Percentiles rank a stretch among this genome's conserved stretches.
Evolutionary conservation across 2,113 vertebrate species (phyloP).

Genomic region (Lasiurus borealis): DNA sequence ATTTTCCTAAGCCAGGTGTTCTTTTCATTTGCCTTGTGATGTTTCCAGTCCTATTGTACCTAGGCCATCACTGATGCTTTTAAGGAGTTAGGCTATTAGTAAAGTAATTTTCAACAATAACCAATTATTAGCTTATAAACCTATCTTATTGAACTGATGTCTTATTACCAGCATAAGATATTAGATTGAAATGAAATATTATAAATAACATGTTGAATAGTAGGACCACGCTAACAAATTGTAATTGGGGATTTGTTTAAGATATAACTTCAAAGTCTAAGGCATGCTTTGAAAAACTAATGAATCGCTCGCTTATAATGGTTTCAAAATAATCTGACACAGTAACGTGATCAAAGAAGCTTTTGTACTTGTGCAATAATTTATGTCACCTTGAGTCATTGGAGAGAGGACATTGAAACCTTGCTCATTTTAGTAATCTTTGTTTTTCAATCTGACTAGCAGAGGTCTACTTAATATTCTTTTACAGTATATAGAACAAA

Average conservation of each 20-base stretch:
- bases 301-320: background rate
- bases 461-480: background rate
- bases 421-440: slow-evolving; percentile 38
- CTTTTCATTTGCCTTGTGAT: background rate
- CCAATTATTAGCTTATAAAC: background rate
- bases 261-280: background rate
- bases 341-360: slow-evolving; percentile 21
- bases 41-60: background rate
- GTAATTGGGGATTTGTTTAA: slow-evolving; percentile 1
- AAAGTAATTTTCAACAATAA: background rate
- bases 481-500: background rate
- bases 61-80: background rate
- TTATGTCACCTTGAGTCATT: slow-evolving; percentile 40
- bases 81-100: background rate
- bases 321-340: background rate
- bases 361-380: slow-evolving; percentile 17
- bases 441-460: slow-evolving; percentile 6
- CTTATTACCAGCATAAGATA: background rate
- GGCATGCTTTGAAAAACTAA: background rate
- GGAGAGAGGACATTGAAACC: background rate
- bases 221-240: background rate
- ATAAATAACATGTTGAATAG: slow-evolving; percentile 21
- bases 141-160: background rate
- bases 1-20: background rate
- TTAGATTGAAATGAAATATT: background rate